Evolutionary conservation across 1,140 invertebrate genomes (phyloP).

Genomic region (Gryon sp.): DNA sequence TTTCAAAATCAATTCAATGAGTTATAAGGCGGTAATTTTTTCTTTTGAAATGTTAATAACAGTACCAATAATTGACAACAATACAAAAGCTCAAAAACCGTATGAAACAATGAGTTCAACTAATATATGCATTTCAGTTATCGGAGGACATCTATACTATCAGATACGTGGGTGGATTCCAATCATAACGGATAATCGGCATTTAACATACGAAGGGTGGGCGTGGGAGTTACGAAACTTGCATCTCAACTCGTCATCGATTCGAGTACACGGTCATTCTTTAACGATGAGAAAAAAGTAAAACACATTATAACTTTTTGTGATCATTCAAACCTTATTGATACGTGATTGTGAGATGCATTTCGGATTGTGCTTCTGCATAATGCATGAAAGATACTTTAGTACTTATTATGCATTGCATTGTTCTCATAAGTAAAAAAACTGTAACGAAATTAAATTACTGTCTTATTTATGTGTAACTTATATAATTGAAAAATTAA

Average conservation of each 20-base stretch:
- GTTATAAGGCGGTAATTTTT: constrained; percentile 4
- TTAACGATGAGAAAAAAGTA: constrained; percentile 30
- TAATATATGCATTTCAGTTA: constrained; percentile 59
- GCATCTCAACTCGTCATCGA: constrained; percentile 53
- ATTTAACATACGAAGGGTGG: constrained; percentile 59
- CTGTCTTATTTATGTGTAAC: too few species aligned
- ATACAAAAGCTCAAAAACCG: constrained; percentile 3
- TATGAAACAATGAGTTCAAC: constrained; percentile 44
- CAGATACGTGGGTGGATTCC: constrained; percentile 50
- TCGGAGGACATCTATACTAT: constrained; percentile 49
- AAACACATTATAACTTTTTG: constrained; percentile 29
- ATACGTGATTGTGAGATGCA: constrained; percentile 17
- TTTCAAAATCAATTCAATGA: constrained; percentile 16
- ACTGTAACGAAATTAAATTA: too few species aligned
- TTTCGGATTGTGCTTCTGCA: not conserved
- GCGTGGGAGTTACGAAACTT: constrained; percentile 58
- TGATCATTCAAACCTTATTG: constrained; percentile 4
- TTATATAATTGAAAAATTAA: too few species aligned
- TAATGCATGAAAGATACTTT: not conserved
- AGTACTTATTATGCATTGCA: not conserved
- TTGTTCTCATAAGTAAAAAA: not conserved
- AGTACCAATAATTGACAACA: constrained; percentile 27
- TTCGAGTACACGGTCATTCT: constrained; percentile 31
- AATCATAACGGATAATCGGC: constrained; percentile 63
- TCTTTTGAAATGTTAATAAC: constrained; percentile 28